Evolutionary conservation across 92 coral and sea anemone species (phyloP).

Genomic region (Parazoanthus darwini): DNA sequence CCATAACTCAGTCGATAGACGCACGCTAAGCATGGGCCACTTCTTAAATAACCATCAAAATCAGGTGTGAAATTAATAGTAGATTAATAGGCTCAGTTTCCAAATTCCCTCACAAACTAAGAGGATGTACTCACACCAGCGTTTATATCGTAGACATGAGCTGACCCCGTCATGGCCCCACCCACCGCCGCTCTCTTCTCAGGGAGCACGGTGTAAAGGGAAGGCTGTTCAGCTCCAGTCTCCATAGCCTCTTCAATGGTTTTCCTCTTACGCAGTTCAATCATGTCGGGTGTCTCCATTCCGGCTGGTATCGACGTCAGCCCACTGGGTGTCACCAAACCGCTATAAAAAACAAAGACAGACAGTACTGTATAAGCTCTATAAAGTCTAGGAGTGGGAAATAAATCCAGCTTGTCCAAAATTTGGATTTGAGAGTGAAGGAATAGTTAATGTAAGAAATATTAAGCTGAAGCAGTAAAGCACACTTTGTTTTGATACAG

Average conservation of each 20-base stretch:
- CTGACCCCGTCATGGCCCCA: conserved; percentile 97
- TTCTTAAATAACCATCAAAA: no score
- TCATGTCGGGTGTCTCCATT: conserved; percentile 99
- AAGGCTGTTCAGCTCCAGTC: conserved; percentile 87
- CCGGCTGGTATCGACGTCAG: conserved; percentile 99
- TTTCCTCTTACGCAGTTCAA: conserved; percentile 93
- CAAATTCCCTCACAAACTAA: neutral
- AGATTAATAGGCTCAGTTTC: no score
- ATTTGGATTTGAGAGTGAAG: no score
- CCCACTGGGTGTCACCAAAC: conserved; percentile 97
- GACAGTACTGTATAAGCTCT: no score
- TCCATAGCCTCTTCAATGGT: conserved; percentile 98
- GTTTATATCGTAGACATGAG: conserved; percentile 89
- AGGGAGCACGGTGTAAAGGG: conserved; percentile 93
- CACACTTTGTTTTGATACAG: no score
- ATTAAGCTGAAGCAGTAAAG: no score
- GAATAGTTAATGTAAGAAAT: no score
- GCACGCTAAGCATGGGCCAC: no score
- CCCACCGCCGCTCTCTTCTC: conserved; percentile 94
- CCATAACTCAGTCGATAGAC: no score
- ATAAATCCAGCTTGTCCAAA: no score
- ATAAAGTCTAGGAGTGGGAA: neutral
- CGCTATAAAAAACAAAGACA: conserved; percentile 49
- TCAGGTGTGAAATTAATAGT: no score
- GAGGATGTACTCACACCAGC: conserved; percentile 63